Base-by-base conservation (phyloP, 23 tunicate genomes). In the Corella eumyota region DNA sequence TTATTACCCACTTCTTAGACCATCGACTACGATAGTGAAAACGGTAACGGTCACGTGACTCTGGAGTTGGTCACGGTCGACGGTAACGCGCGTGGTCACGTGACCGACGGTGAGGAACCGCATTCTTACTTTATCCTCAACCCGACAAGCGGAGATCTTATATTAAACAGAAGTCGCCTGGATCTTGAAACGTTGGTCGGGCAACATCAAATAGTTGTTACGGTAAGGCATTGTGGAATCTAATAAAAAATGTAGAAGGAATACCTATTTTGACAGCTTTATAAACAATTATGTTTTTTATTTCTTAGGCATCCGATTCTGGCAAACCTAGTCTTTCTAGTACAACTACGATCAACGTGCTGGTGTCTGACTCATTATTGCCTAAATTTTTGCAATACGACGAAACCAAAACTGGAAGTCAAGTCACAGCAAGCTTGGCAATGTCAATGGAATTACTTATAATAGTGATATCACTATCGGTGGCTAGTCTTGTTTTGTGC, bases 251-350 rank as follows among this genome's bases (percentile, higher is more conserved):
- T 15, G 13, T 40, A 9, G 13, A 40, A 40, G 13, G 48, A 40
- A 11, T 40, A 11, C 11, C 15, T 11, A 9, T 40, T 40, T 40
- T 40, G 15, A 11, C 15, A 11, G 15, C 13, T 11, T 11, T 40
- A 9, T 40, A 40, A 40, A 9, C 48, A 40, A 40, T 9, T 40
- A 40, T 40, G 48, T 40, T 40, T 50, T 28, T 34, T 51, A 26
- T 17, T 34, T 34, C 26, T 44, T 36, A 82, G 92, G 81, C 81
- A 7, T 38, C 45, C 1, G 92, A 82, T 33, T 37, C 53, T 29
- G 92, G 81, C 4, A 45, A 17, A 6, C 92, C 92, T 13, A 46
- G 64, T 28, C 51, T 66, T 25, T 20, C 45, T 1, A 47, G 74
- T 24, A 53, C 22, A 17, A 74, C 32, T 2, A 47, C 45, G 25